Evolutionary conservation across 2,888 invertebrate genomes (phyloP).

Genomic region (Melieria omissa): DNA sequence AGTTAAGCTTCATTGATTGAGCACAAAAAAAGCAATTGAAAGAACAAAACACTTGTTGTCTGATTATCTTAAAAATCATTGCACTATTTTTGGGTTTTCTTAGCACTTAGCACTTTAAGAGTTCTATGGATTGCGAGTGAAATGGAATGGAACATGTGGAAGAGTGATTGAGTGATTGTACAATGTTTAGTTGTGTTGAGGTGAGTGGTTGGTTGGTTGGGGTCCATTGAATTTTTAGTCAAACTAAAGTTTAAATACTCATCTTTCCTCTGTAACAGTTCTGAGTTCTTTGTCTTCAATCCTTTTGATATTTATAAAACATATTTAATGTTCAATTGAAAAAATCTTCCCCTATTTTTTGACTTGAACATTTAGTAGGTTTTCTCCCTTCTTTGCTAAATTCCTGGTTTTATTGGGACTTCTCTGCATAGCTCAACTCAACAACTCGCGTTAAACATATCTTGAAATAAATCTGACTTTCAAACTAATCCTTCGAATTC

Average conservation of each 20-base stretch:
- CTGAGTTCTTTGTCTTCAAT: no score
- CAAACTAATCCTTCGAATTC: no score
- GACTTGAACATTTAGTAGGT: slow-evolving; percentile 25
- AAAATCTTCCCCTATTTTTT: slow-evolving; percentile 65
- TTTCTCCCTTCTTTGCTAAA: not conserved
- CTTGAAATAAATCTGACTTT: no score
- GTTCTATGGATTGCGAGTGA: not conserved
- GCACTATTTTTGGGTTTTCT: slow-evolving; percentile 11
- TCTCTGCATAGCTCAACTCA: no score
- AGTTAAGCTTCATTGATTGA: slow-evolving; percentile 67
- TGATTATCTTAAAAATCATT: not conserved
- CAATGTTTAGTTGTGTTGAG: not conserved
- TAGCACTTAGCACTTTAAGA: slow-evolving; percentile 5
- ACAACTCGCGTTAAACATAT: no score
- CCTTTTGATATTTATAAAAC: no score
- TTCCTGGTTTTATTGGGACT: not conserved
- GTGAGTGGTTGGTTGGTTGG: slow-evolving; percentile 29
- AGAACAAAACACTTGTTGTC: slow-evolving; percentile 42
- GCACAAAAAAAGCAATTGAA: slow-evolving; percentile 63
- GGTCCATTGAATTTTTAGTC: slow-evolving; percentile 1
- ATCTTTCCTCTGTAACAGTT: no score
- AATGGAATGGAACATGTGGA: not conserved
- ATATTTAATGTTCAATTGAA: slow-evolving; percentile 39
- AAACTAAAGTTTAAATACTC: no score
- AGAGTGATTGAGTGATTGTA: not conserved